Conservation (phyloP, 1,140 invertebrate species). For the Trichoplusia ni region DNA sequence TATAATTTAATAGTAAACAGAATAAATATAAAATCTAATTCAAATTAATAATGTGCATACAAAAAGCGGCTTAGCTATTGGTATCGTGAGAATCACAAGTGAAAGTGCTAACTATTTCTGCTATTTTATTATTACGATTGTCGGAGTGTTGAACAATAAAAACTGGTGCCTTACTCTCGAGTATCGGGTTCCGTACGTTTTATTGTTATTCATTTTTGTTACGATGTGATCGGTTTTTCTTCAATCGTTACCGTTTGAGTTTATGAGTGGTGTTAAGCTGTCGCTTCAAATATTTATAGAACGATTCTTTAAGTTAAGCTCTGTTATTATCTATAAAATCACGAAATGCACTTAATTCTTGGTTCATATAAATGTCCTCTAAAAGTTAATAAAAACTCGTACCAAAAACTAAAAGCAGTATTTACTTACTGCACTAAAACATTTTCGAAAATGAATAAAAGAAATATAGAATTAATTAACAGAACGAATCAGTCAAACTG, state of each 20-base stretch:
- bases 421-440: neutral
- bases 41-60: slow-evolving; percentile 30
- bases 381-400: too few species aligned
- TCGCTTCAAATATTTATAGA: too few species aligned
- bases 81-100: slow-evolving; percentile 17
- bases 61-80: slow-evolving; percentile 12
- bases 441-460: neutral
- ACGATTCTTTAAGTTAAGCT: too few species aligned
- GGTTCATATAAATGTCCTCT: too few species aligned
- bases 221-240: neutral
- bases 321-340: too few species aligned
- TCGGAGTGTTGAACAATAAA: slow-evolving; percentile 17
- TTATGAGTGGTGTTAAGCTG: neutral
- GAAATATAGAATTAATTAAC: neutral
- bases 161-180: neutral
- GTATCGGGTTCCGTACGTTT: slow-evolving; percentile 5
- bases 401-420: too few species aligned
- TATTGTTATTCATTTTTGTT: neutral
- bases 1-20: slow-evolving; percentile 14
- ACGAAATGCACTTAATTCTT: too few species aligned
- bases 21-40: slow-evolving; percentile 25
- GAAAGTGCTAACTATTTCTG: slow-evolving; percentile 30
- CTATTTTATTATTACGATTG: slow-evolving; percentile 27
- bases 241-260: neutral
- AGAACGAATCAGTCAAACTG: neutral